Evolutionary conservation across 2,797 vertebrate genomes (phyloP).

Genomic region (Ceryle rudis): DNA sequence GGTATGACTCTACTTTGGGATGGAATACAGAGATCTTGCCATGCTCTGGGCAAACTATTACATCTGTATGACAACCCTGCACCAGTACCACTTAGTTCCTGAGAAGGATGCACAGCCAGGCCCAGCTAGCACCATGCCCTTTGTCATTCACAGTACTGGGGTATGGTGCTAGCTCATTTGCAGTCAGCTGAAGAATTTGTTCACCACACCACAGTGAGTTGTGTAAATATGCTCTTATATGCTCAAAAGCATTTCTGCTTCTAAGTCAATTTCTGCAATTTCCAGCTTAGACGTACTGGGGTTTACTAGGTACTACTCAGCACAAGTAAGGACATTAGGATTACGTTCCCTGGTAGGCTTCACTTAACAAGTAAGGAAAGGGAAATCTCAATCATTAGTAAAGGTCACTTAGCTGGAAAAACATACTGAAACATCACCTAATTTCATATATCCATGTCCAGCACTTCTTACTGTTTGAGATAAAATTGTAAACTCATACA

Average conservation of each 20-base stretch:
- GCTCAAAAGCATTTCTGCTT: background rate
- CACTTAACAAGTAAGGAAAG: background rate
- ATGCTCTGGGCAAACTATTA: background rate
- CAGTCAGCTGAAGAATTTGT: background rate
- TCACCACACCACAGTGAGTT: background rate
- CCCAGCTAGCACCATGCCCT: background rate
- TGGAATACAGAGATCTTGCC: background rate
- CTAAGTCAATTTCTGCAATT: background rate
- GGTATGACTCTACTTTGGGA: background rate
- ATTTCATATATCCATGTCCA: background rate
- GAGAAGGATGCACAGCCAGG: background rate
- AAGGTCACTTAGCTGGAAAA: background rate
- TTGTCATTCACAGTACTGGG: accelerated
- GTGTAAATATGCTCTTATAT: background rate
- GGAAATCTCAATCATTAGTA: background rate
- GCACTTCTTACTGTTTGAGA: background rate
- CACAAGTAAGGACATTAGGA: background rate
- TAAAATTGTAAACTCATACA: background rate
- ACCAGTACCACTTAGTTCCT: background rate
- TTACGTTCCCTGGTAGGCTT: background rate
- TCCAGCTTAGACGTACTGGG: background rate
- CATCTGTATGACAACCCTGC: background rate
- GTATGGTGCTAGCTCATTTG: background rate
- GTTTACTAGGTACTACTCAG: background rate
- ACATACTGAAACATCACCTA: background rate